phyloP scores from a whole-genome alignment of 2,113 vertebrate species.

The Phrynocephalus versicolor region DNA sequence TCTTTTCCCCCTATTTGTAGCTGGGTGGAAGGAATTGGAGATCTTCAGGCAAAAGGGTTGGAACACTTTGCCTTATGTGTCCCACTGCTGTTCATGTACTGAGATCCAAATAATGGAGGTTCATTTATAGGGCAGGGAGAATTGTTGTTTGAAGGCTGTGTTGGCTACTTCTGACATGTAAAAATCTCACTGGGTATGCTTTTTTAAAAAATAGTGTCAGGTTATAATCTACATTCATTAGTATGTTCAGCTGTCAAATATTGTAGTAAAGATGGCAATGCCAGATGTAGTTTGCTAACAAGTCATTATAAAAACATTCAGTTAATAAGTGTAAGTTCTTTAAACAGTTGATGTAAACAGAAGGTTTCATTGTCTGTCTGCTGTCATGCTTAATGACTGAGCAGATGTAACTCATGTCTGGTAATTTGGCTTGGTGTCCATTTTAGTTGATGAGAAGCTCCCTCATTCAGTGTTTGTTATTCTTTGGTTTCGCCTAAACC shows the following conservation, averaged over 20 bases:
- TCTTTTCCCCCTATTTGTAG: background rate
- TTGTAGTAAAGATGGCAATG: background rate
- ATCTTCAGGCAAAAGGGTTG: background rate
- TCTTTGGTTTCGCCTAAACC: too few relatives aligned
- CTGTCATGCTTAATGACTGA: background rate
- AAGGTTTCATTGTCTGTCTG: background rate
- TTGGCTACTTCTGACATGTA: background rate
- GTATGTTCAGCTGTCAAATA: background rate
- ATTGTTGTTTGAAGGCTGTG: background rate
- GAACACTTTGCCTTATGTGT: background rate
- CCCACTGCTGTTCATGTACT: background rate
- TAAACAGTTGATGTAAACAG: background rate
- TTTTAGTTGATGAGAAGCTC: background rate
- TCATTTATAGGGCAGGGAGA: background rate
- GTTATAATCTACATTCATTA: background rate
- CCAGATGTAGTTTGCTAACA: background rate
- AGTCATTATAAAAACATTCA: background rate
- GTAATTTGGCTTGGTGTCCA: background rate
- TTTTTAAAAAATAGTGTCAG: background rate
- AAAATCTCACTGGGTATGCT: background rate
- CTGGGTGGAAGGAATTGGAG: background rate
- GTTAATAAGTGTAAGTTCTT: background rate
- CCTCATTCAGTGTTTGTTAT: background rate
- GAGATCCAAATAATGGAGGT: background rate
- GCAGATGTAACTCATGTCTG: background rate